Evolutionary conservation across 2,888 invertebrate species (phyloP).

Genomic region (Euclidia mi): DNA sequence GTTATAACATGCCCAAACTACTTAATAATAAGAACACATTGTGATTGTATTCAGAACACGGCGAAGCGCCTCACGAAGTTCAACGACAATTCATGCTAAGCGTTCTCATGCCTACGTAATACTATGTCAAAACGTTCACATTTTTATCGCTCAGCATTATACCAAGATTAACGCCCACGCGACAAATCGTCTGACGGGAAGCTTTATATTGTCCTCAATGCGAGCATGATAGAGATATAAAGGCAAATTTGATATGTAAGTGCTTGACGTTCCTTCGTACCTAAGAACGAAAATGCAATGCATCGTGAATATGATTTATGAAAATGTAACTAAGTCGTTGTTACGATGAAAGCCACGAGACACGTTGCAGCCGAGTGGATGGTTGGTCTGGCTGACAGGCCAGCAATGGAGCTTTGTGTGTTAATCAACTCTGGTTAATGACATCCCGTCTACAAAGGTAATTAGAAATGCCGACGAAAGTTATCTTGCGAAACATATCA

Average conservation of each 20-base stretch:
- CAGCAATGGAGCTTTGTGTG: background rate
- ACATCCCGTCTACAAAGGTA: background rate
- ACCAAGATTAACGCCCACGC: slow-evolving; percentile 75
- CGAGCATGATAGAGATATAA: slow-evolving; percentile 47
- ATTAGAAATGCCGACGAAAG: background rate
- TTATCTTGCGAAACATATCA: too few relatives aligned
- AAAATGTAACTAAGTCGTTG: slow-evolving; percentile 34
- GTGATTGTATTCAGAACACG: slow-evolving; percentile 54
- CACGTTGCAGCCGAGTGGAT: background rate
- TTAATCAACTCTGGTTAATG: slow-evolving; percentile 12
- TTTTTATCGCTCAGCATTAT: slow-evolving; percentile 60
- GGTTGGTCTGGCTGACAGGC: slow-evolving; percentile 3
- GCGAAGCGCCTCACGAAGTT: slow-evolving; percentile 28
- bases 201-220: slow-evolving; percentile 67
- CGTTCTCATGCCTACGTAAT: slow-evolving; percentile 52
- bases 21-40: slow-evolving; percentile 22
- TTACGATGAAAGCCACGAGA: slow-evolving; percentile 30
- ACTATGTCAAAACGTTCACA: slow-evolving; percentile 64
- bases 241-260: slow-evolving; percentile 37
- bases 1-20: slow-evolving; percentile 11
- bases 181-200: slow-evolving; percentile 70
- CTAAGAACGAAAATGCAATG: slow-evolving; percentile 34
- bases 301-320: slow-evolving; percentile 50
- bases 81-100: slow-evolving; percentile 26
- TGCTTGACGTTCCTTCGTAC: slow-evolving; percentile 34